Evolutionary conservation across 2,888 invertebrate species (phyloP), one percentile per base, ranked within the genome.

Genomic region (Platycheirus albimanus): DNA sequence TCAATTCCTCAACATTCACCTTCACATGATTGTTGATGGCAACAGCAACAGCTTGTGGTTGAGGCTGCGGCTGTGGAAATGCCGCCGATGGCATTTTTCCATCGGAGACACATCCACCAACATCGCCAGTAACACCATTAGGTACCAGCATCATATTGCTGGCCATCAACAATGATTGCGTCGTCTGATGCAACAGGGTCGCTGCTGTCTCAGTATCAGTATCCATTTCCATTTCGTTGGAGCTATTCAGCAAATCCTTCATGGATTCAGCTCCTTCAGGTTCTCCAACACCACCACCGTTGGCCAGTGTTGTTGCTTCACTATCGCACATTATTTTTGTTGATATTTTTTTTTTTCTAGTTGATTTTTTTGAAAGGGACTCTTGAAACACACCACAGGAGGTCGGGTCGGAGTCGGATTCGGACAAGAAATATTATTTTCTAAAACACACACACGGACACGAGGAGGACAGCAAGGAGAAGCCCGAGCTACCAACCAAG

Each of bases 91-190:
- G 54, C 24, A 63, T 8, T 33, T 52, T 77, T 17, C 71, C 72
- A 63, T 83, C 83, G 33, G 72, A 49, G 41, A 51, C 11, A 11
- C 77, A 2, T 41, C 67, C 75, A 56, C 41, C 28, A 33, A 15
- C 66, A 41, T 52, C 66, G 24, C 28, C 80, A 66, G 51, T 64
- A 15, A 85, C 84, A 19, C 64, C 64, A 10, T 77, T 84, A 7
- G 86, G 85, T 51, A 86, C 84, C 61, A 86, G 85, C 86, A 89
- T 85, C 87, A 90, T 88, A 61, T 89, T 88, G 84, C 90, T 90
- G 75, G 90, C 89, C 87, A 90, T 88, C 51, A 89, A 85, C 70
- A 90, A 83, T 43, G 90, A 90, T 61, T 90, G 89, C 17, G 90
- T 90, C 3, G 88, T 90, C 85, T 90, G 89, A 83, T 89, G 88